A percentile compares a stretch with the other conserved stretches of the same genome.
Evolutionary conservation across 2,113 vertebrate genomes (phyloP).

Genomic region (Lepus europaeus): DNA sequence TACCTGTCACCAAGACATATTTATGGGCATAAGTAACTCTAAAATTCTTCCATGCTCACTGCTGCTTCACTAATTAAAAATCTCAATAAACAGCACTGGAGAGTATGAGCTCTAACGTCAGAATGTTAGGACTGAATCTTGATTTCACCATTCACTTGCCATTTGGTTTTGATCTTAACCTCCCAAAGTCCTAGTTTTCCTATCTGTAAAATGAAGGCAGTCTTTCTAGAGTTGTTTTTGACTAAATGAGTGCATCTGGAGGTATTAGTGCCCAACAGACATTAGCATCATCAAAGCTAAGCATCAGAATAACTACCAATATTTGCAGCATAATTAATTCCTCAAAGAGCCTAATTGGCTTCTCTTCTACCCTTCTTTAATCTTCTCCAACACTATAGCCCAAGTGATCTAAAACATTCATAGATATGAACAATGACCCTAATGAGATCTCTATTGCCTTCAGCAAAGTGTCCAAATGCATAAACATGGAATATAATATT

Average conservation of each 20-base stretch:
- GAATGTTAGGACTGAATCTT: not conserved
- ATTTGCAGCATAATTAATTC: conserved; percentile 34
- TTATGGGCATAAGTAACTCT: conserved; percentile 16
- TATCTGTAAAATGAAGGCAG: conserved; percentile 44
- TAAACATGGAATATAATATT: not conserved
- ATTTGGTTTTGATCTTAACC: conserved; percentile 25
- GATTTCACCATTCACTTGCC: not conserved
- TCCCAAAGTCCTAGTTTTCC: conserved; percentile 15
- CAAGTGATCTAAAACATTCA: conserved; percentile 38
- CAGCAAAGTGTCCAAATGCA: not conserved
- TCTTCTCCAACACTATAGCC: not conserved
- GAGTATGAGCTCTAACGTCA: conserved; percentile 20
- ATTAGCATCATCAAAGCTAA: not conserved
- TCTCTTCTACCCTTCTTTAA: conserved; percentile 29
- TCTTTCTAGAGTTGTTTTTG: not conserved
- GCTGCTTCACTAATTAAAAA: conserved; percentile 45
- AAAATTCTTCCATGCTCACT: conserved; percentile 38
- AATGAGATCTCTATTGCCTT: not conserved
- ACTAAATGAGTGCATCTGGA: conserved; percentile 41
- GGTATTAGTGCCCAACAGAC: not conserved
- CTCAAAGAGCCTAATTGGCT: conserved; percentile 31
- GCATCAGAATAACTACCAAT: not conserved
- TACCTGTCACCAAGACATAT: not conserved
- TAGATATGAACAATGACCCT: not conserved
- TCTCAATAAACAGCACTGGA: conserved; percentile 20